phyloP scores from a whole-genome alignment of 2,888 invertebrate genomes.

The Heterodera filipjevi region DNA sequence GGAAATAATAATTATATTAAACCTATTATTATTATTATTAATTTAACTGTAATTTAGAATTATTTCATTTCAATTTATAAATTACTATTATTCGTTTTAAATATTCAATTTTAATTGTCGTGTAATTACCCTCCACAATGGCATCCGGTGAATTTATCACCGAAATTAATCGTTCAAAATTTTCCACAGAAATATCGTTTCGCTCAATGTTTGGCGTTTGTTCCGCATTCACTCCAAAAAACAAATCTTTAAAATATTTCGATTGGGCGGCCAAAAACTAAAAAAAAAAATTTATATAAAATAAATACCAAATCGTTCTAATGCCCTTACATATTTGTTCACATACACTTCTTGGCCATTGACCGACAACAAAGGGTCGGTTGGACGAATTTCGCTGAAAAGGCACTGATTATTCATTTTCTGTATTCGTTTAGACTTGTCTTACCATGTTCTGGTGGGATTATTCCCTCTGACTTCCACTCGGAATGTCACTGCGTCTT shows the following conservation, averaged over 20 bases:
- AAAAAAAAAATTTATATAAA: neutral
- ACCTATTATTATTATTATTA: no score
- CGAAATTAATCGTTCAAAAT: neutral
- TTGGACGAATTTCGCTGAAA: neutral
- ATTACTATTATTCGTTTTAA: no score
- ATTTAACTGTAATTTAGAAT: no score
- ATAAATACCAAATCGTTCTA: neutral
- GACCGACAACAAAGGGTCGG: neutral
- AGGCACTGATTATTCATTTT: no score
- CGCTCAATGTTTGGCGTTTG: neutral
- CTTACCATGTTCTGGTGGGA: no score
- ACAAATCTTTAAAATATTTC: neutral
- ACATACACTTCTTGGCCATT: neutral
- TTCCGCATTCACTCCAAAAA: neutral
- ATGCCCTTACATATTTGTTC: neutral
- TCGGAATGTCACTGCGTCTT: no score
- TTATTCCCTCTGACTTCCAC: no score
- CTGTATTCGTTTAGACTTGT: no score
- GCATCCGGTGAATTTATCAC: neutral
- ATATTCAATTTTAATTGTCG: no score
- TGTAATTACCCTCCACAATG: no score
- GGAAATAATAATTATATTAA: no score
- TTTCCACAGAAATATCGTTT: neutral
- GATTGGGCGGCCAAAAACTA: neutral
- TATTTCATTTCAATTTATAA: no score